These are phyloP conservation scores for Parauchenoglanis ngamensis DNA, from an alignment of 2,797 vertebrate species.

Conservation along the genomic window DNA sequence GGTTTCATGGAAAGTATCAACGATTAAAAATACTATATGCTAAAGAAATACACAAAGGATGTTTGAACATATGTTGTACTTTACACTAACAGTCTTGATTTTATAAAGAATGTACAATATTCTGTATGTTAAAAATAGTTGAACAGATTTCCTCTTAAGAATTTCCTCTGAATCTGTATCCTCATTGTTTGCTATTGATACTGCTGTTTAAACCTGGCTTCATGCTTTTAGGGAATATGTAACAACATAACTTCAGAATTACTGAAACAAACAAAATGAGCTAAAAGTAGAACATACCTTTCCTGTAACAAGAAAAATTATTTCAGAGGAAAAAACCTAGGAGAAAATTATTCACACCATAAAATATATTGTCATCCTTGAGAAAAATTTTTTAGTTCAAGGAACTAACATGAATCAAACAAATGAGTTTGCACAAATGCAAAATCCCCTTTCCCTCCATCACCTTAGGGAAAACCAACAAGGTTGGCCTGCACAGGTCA, in stretches of 20 bases:
- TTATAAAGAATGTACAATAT: neutral
- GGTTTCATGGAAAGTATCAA: slow-evolving; percentile 30
- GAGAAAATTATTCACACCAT: neutral
- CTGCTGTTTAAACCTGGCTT: neutral
- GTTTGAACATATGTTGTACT: slow-evolving; percentile 1
- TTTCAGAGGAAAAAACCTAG: no score
- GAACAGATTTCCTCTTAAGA: neutral
- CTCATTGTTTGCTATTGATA: neutral
- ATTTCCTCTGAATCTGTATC: neutral
- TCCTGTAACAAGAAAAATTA: neutral
- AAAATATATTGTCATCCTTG: neutral
- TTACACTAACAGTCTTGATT: neutral
- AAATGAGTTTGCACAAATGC: neutral
- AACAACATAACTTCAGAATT: neutral
- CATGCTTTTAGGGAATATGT: neutral
- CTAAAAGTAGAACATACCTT: neutral
- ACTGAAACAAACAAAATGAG: neutral
- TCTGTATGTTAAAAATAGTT: neutral
- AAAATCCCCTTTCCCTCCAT: neutral
- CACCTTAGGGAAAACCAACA: neutral
- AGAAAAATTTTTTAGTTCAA: neutral
- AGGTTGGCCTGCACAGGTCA: neutral
- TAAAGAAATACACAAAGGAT: slow-evolving; percentile 19
- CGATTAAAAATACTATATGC: neutral
- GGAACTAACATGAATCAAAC: neutral